Percentiles rank a stretch among this genome's conserved stretches.
Conservation (phyloP, 2,888 invertebrate genomes). For the Oscheius sp. region DNA sequence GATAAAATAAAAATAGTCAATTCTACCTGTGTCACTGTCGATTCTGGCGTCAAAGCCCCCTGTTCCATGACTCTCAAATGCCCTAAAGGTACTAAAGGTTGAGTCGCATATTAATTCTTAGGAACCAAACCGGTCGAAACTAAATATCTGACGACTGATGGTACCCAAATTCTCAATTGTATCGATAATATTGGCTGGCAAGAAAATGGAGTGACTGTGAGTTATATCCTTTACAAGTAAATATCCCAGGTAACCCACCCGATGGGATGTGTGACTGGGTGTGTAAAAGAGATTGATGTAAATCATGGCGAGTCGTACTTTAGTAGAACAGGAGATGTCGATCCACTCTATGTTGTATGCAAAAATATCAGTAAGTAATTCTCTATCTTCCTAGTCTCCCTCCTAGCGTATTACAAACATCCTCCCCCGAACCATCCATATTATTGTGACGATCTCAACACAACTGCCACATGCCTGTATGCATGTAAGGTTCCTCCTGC, state of each 20-base stretch:
- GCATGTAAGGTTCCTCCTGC: too few relatives aligned
- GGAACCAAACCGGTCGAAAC: neutral
- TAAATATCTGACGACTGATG: neutral
- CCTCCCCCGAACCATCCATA: slow-evolving; percentile 6
- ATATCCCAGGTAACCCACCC: neutral
- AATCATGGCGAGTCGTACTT: neutral
- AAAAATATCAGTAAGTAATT: neutral
- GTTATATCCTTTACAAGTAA: too few relatives aligned
- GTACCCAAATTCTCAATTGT: neutral
- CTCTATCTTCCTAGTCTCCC: neutral
- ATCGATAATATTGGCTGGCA: neutral
- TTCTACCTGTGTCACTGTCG: neutral
- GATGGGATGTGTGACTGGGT: neutral
- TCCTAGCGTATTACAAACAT: neutral
- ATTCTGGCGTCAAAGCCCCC: neutral
- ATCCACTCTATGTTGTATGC: neutral
- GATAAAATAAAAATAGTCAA: neutral
- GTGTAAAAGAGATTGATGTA: neutral
- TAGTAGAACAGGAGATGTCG: too few relatives aligned
- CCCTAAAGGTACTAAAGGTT: too few relatives aligned
- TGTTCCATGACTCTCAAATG: neutral
- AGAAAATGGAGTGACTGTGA: too few relatives aligned
- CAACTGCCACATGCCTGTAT: neutral
- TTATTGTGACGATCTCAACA: neutral
- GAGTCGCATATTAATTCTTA: too few relatives aligned